Percentiles rank a stretch among this genome's conserved stretches.
These are phyloP conservation scores for Dryocosmus kuriphilus DNA, from an alignment of 2,888 invertebrate species.

Conservation along the genomic window DNA sequence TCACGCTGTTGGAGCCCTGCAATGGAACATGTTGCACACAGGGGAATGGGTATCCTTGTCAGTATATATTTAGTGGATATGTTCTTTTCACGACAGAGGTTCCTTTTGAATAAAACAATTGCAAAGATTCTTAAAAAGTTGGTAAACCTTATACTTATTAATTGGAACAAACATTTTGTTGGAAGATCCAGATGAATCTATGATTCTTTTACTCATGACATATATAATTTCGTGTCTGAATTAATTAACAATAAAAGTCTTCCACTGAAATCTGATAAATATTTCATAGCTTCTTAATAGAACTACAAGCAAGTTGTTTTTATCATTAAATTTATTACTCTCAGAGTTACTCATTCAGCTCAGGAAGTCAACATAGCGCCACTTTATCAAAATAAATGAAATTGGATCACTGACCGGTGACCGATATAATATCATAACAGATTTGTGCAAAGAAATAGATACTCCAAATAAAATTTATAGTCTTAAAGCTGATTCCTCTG, in stretches of 20 bases:
- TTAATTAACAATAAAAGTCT: conserved; percentile 3
- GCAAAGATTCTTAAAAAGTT: no score
- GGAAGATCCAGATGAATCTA: not conserved
- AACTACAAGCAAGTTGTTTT: conserved; percentile 31
- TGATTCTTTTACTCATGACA: not conserved
- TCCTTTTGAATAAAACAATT: no score
- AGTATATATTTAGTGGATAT: no score
- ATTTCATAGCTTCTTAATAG: conserved; percentile 36
- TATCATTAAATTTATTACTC: conserved; percentile 29
- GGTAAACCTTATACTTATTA: no score
- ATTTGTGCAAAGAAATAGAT: not conserved
- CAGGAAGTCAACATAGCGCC: conserved; percentile 22
- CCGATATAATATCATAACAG: not conserved
- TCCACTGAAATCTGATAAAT: conserved; percentile 34
- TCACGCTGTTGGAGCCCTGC: not conserved
- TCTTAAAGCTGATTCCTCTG: no score
- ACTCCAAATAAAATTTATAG: not conserved
- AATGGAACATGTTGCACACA: not conserved
- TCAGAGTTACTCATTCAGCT: conserved; percentile 22
- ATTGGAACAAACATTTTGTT: no score
- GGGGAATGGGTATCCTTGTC: not conserved
- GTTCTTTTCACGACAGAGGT: no score
- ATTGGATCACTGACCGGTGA: not conserved
- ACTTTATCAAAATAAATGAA: conserved; percentile 12
- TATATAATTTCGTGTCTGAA: not conserved